These are phyloP conservation scores for Zosterops japonicus DNA, from an alignment of 2,113 vertebrate species.

Conservation along the genomic window DNA sequence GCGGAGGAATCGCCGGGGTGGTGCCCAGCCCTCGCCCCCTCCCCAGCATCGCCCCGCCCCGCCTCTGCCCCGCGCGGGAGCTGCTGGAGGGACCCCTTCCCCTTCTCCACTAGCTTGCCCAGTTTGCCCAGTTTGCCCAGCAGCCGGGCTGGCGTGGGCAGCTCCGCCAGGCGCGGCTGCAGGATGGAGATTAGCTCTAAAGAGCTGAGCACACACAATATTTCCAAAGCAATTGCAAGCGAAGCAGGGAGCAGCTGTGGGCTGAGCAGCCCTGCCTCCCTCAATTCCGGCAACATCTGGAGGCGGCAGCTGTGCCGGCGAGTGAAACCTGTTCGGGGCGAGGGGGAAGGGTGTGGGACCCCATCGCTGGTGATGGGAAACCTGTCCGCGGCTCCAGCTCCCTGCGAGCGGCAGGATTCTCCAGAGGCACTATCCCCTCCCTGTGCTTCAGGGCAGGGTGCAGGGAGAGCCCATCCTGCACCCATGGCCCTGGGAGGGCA, in stretches of 20 bases:
- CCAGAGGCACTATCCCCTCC: background rate
- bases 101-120: background rate
- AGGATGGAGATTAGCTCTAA: conserved; percentile 3
- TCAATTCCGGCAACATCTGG: conserved; percentile 55
- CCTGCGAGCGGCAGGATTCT: rapidly evolving
- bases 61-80: rapidly evolving
- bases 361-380: background rate
- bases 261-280: conserved; percentile 41
- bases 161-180: background rate
- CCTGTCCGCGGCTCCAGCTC: background rate
- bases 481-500: too few relatives aligned
- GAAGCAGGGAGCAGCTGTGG: conserved; percentile 58
- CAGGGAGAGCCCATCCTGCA: background rate
- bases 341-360: background rate
- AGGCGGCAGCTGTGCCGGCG: conserved; percentile 19
- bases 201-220: conserved; percentile 41
- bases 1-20: background rate
- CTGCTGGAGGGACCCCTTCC: rapidly evolving
- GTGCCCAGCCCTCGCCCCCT: background rate
- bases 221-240: conserved; percentile 43
- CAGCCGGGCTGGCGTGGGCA: background rate
- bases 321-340: background rate
- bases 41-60: background rate
- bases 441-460: background rate
- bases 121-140: background rate